These are phyloP conservation scores for Stramonita haemastoma DNA, from an alignment of 2,888 invertebrate genomes.

Conservation along the genomic window DNA sequence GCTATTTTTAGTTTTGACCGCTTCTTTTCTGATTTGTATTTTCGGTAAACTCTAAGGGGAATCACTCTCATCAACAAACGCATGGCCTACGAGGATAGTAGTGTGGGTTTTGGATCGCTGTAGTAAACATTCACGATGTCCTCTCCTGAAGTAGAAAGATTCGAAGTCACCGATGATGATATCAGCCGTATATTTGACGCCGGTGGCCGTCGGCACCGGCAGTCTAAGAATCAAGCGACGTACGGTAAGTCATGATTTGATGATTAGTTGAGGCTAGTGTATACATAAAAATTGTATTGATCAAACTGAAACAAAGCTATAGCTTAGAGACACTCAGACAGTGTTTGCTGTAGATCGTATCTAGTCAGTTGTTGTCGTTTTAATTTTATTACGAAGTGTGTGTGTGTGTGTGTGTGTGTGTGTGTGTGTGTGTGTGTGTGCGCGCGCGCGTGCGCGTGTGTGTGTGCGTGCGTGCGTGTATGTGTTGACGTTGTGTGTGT, in stretches of 20 bases:
- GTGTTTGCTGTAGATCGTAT: neutral
- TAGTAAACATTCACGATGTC: conserved; percentile 62
- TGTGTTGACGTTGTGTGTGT: too few species aligned
- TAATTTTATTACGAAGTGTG: too few species aligned
- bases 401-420: too few species aligned
- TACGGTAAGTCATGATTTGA: conserved; percentile 83
- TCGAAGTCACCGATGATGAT: conserved; percentile 97
- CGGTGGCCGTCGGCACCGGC: conserved; percentile 82
- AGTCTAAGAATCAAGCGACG: conserved; percentile 93
- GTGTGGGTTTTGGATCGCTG: neutral
- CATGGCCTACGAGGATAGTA: neutral
- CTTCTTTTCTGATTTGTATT: neutral
- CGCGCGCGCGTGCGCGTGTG: too few species aligned
- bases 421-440: too few species aligned
- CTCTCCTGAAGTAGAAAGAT: conserved; percentile 89
- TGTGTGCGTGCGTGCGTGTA: too few species aligned
- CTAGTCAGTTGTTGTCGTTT: too few species aligned
- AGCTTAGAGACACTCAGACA: neutral
- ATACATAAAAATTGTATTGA: too few species aligned
- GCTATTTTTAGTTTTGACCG: neutral
- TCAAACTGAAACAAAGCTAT: neutral
- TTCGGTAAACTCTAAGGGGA: neutral
- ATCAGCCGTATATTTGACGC: conserved; percentile 94
- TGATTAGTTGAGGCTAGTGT: too few species aligned
- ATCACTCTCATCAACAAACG: neutral